Base-by-base conservation (phyloP, 2,797 vertebrate genomes). In the Pelochelys cantorii region DNA sequence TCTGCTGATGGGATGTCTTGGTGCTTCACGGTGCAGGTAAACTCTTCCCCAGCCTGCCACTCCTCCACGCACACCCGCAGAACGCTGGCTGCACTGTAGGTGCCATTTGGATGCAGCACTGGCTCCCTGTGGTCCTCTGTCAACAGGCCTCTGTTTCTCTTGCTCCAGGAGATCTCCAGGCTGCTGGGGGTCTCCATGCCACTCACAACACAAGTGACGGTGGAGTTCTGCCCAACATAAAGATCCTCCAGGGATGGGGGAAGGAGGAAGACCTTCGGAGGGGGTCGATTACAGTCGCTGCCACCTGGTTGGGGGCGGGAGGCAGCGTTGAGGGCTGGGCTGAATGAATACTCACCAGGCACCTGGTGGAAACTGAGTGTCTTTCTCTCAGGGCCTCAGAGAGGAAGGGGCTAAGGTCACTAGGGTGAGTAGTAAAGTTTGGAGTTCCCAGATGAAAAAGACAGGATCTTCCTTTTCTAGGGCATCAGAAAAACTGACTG, bases 191-290 rank as follows among this genome's bases (percentile, higher is more conserved):
- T 4, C 1, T 0, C 87, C 53, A 97, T 79, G 37, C 95, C 95
- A 0, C 75, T 90, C 54, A 97, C 85, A 0, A 91, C 90, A 53
- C 97, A 97, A 0, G 86, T 96, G 82, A 97, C 83, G 65, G 82
- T 97, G 83, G 94, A 95, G 0, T 94, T 80, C 3, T 53, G 88
- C 27, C 29, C 57, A 29, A 97, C 42, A 23, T 97, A 95, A 83
- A 97, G 90, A 42, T 95, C 95, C 56, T 95, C 91, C 0, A 97
- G 82, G 20, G 75, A 71, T 0, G 96, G 96, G 1, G 37, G 55
- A 2, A 11, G 65, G 60, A 97, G 77, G 0, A 79, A 12, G 84
- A 96, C 82, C 65, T 37, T n/a, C n/a, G 18, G 65, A 11, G 31
- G 4, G 4, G 8, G n/a, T 71, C 10, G 18, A 22, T 71, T 20